phyloP scores from a whole-genome alignment of 92 coral and sea anemone genomes.

The Phenganax subtilis region DNA sequence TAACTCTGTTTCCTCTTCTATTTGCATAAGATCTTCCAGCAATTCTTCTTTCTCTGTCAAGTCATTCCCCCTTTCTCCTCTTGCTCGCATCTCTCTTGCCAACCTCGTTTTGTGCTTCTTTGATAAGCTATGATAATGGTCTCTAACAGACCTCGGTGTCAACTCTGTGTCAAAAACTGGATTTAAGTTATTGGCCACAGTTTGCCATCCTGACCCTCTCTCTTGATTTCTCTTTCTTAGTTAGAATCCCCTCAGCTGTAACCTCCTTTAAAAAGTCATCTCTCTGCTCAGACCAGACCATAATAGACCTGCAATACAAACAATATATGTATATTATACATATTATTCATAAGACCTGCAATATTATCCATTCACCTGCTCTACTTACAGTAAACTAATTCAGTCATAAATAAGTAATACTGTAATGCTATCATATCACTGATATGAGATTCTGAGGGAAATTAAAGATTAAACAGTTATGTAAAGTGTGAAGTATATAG shows the following conservation, averaged over 20 bases:
- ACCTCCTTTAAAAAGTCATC: constrained; percentile 49
- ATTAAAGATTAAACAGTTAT: too few species aligned
- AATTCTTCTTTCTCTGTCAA: constrained; percentile 47
- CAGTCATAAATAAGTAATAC: too few species aligned
- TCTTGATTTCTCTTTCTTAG: constrained; percentile 41
- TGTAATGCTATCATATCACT: too few species aligned
- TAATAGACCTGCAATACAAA: constrained; percentile 8
- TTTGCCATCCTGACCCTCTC: constrained; percentile 56
- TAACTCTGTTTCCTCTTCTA: constrained; percentile 44
- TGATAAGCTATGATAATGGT: constrained; percentile 48
- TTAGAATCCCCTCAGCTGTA: constrained; percentile 48
- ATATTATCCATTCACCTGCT: too few species aligned
- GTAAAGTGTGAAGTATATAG: too few species aligned
- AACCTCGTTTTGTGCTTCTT: constrained; percentile 47
- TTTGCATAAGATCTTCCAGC: constrained; percentile 44
- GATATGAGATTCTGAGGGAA: too few species aligned
- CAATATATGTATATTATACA: too few species aligned
- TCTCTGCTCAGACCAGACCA: constrained; percentile 57
- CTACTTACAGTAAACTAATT: too few species aligned
- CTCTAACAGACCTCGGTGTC: constrained; percentile 53
- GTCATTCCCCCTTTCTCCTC: constrained; percentile 50
- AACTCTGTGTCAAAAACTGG: constrained; percentile 39
- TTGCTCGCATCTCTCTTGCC: constrained; percentile 47
- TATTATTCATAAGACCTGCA: too few species aligned
- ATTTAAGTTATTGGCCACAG: constrained; percentile 46